Conservation (phyloP, 2,113 vertebrate genomes). For the Calcarius ornatus region DNA sequence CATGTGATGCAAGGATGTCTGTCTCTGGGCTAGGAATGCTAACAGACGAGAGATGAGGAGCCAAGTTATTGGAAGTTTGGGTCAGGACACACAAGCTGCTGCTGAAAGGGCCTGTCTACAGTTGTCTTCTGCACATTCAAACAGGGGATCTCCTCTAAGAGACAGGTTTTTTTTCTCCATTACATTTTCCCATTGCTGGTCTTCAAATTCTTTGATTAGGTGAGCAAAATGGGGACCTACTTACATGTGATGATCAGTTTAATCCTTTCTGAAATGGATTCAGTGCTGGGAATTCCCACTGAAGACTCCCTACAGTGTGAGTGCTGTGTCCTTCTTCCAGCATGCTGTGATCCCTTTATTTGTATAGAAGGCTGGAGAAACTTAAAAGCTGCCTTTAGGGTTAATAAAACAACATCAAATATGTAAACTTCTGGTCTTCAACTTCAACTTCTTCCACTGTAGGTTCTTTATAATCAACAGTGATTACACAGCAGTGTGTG, state of each 20-base stretch:
- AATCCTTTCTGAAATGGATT: not conserved
- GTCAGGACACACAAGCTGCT: not conserved
- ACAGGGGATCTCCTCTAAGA: not conserved
- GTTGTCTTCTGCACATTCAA: not conserved
- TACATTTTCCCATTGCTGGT: not conserved
- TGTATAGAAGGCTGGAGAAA: not conserved
- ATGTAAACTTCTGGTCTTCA: not conserved
- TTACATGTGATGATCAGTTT: not conserved
- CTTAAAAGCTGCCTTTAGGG: not conserved
- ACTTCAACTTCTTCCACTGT: not conserved
- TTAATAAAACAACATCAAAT: not conserved
- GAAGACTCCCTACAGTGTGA: accelerated
- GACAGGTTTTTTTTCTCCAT: not conserved
- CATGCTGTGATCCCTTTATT: not conserved
- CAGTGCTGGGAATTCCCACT: not conserved
- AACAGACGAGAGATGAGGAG: not conserved
- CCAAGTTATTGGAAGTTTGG: not conserved
- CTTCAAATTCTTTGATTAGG: not conserved
- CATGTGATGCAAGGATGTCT: not conserved
- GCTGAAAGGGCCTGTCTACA: conserved; percentile 4
- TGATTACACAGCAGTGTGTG: not conserved
- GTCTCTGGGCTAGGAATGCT: not conserved
- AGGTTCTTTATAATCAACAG: not conserved
- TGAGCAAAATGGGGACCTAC: not conserved
- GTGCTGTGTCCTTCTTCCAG: not conserved